A percentile compares a stretch with the other conserved stretches of the same genome.
phyloP scores from a whole-genome alignment of 2,888 invertebrate species.

The Drosophila affinis region DNA sequence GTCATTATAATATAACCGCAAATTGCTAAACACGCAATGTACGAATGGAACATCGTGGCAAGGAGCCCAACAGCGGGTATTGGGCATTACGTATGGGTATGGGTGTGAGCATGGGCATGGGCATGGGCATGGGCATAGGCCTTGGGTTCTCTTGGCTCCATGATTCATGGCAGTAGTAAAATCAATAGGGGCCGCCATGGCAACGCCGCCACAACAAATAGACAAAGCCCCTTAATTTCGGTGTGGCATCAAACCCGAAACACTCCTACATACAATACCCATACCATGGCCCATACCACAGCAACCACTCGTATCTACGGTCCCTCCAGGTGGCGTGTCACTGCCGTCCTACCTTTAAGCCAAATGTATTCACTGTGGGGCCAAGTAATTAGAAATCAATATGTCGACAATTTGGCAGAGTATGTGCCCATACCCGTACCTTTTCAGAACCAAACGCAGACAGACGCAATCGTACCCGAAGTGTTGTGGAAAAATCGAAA shows the following conservation, averaged over 20 bases:
- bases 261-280: constrained; percentile 23
- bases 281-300: background rate
- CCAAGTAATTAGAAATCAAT: constrained; percentile 72
- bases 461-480: background rate
- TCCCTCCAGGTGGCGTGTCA: constrained; percentile 7
- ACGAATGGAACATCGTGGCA: constrained; percentile 32
- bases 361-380: constrained; percentile 50
- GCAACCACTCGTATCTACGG: background rate
- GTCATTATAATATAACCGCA: constrained; percentile 76
- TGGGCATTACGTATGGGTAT: constrained; percentile 7
- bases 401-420: constrained; percentile 60
- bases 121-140: constrained; percentile 37
- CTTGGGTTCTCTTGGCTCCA: constrained; percentile 30
- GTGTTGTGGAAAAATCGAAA: constrained; percentile 27
- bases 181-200: constrained; percentile 75
- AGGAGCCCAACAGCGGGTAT: background rate
- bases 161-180: constrained; percentile 72
- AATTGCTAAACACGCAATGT: constrained; percentile 74
- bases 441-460: background rate
- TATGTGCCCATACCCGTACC: constrained; percentile 21
- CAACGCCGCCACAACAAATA: constrained; percentile 73
- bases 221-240: constrained; percentile 34
- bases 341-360: constrained; percentile 60
- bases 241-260: constrained; percentile 3
- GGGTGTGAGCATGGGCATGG: constrained; percentile 25